Base-by-base conservation (phyloP, 1,140 invertebrate genomes). In the Luehdorfia chinensis region DNA sequence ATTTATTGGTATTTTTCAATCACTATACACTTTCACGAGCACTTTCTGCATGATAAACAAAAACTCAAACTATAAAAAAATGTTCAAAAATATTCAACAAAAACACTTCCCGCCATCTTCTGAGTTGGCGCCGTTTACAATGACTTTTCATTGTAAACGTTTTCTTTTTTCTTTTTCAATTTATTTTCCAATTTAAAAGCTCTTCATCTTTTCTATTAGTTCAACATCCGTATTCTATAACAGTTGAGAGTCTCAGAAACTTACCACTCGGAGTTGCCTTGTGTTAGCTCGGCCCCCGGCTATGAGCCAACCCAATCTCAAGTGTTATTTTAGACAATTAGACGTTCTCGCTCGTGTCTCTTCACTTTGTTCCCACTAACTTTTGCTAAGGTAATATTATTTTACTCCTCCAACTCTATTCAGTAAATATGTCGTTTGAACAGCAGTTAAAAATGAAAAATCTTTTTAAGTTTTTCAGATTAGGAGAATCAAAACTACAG, bases 271-370 rank as follows among this genome's bases (percentile, higher is more conserved):
- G 36, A 56, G 53, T 63, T 43, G 23, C 33, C 49, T 41, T 52
- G 50, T 48, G 44, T 57, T n/a, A 5, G 44, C 41, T 28, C 34
- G 23, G 52, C 59, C 66, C 31, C 32, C 39, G 63, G 60, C 59
- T 61, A 67, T 61, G 61, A 73, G 57, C 58, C 58, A 64, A 62
- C 47, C 63, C 66, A 64, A 66, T 61, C 58, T 69, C 41, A 37
- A 55, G 43, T 74, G 62, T 71, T 73, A 68, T 70, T 70, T 55
- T 63, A 66, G 59, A 59, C 67, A 68, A 74, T 70, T 63, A 74
- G 44, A 53, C 36, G 58, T 48, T 51, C 50, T 57, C 55, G 55
- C 36, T 21, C 54, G 43, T 36, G 34, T 49, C 36, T 39, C 44
- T 28, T 47, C 32, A 43, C n/a, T 53, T 53, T 33, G 39, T 28